Conservation (phyloP, 2,888 invertebrate genomes). For the Amphipyra tragopoginis region DNA sequence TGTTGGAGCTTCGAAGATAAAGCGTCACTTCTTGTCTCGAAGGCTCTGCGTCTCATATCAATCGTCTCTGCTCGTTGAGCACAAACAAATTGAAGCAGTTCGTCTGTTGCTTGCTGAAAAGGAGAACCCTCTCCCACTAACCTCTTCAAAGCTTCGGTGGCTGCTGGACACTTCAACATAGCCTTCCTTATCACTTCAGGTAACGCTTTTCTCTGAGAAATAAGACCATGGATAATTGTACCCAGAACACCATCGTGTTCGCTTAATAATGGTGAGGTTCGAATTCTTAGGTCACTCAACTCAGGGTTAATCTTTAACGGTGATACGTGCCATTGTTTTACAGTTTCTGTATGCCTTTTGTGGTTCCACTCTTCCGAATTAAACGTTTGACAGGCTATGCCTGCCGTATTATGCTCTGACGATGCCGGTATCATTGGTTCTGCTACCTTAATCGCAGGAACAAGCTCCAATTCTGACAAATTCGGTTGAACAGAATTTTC, state of each 20-base stretch:
- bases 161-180: slow-evolving; percentile 15
- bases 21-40: slow-evolving; percentile 13
- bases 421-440: slow-evolving; percentile 36
- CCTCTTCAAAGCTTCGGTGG: slow-evolving; percentile 2
- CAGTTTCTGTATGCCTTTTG: slow-evolving; percentile 42
- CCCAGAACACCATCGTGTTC: slow-evolving; percentile 37
- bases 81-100: slow-evolving; percentile 42
- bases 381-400: slow-evolving; percentile 44
- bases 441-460: slow-evolving; percentile 15
- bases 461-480: no score
- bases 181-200: slow-evolving; percentile 25
- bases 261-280: slow-evolving; percentile 11
- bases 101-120: slow-evolving; percentile 30
- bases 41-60: slow-evolving; percentile 27
- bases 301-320: slow-evolving; percentile 42
- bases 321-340: slow-evolving; percentile 39
- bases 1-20: neutral
- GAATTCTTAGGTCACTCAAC: slow-evolving; percentile 16
- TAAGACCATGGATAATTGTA: slow-evolving; percentile 36
- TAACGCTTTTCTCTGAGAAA: slow-evolving; percentile 29
- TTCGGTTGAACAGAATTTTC: no score
- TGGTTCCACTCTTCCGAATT: slow-evolving; percentile 34
- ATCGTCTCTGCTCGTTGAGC: slow-evolving; percentile 38
- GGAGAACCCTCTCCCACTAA: slow-evolving; percentile 23
- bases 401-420: slow-evolving; percentile 21